Evolutionary conservation across 2,113 vertebrate genomes (phyloP), one percentile per base, ranked within the genome.

Genomic region (Manacus vitellinus): DNA sequence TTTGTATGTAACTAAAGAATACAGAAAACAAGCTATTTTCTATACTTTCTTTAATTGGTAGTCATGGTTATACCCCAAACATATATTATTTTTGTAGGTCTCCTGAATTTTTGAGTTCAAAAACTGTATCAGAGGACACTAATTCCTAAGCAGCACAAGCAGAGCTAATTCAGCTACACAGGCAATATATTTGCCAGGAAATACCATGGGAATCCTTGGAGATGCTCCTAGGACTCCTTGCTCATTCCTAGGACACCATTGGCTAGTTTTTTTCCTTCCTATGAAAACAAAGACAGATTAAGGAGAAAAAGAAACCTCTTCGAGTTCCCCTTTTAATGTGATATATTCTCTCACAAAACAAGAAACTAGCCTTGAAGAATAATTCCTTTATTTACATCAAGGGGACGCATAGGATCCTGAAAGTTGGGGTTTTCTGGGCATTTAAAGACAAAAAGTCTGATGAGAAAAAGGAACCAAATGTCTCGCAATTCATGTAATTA

Each of bases 191-290:
- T 95, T 93, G 43, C 81, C 93, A 93, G 37, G 56, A 15, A 70
- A 46, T 52, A 28, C 68, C 88, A 89, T 47, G 94, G 94, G 89
- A 97, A 97, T 97, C 94, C 86, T 94, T 80, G 58, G 71, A 91
- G 83, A 92, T 79, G 30, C 20, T 95, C 84, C 92, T 84, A 59
- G 47, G 84, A 91, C 72, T 70, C 95, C 95, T 81, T 63, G 75
- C 49, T 87, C 76, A 70, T 81, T 46, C 43, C 27, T 75, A n/a
- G 76, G 91, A 95, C 46, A 94, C 82, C 65, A 43, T 37, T 79
- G 22, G 44, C 75, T 90, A 82, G 72, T 19, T 15, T 81, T 81
- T 92, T 91, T 77, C 59, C 15, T 70, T 68, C 31, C 61, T 54
- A 16, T 44, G 22, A 88, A 94, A 96, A 68, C 25, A 81, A 77